Conservation (phyloP, 2,113 vertebrate species). For the Aegotheles bennettii region DNA sequence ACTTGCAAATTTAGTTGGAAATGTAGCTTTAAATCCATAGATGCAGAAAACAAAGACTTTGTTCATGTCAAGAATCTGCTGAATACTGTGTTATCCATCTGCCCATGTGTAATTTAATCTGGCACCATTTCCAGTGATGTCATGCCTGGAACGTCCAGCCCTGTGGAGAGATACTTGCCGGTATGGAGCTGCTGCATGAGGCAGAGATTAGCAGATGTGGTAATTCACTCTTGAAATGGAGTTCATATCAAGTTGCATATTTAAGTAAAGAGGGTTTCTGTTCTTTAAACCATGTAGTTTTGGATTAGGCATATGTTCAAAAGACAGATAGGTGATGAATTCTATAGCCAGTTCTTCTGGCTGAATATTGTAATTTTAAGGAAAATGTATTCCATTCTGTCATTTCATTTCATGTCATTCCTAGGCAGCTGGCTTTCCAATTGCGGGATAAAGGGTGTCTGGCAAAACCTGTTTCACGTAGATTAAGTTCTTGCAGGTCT, state of each 20-base stretch:
- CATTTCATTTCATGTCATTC: not conserved
- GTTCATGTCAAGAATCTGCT: conserved; percentile 26
- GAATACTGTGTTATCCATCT: conserved; percentile 36
- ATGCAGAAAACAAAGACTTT: not conserved
- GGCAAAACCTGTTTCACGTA: not conserved
- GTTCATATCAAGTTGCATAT: not conserved
- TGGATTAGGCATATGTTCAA: not conserved
- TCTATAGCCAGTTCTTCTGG: not conserved
- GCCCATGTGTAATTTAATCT: conserved; percentile 39
- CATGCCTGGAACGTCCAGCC: conserved; percentile 44
- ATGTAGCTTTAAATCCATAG: not conserved
- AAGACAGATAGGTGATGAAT: not conserved
- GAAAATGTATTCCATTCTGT: not conserved
- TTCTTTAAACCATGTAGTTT: not conserved
- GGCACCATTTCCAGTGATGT: conserved; percentile 53
- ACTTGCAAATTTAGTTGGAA: not conserved
- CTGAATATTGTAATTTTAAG: not conserved
- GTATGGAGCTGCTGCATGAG: not conserved
- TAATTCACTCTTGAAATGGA: not conserved
- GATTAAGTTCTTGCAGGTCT: not conserved
- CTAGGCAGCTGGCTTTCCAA: not conserved
- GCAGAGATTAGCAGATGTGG: conserved; percentile 24
- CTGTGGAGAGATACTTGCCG: not conserved
- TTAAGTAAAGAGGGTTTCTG: not conserved
- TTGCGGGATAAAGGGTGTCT: not conserved